Evolutionary conservation across 2,113 vertebrate species (phyloP).

Genomic region (Lasiurus borealis): DNA sequence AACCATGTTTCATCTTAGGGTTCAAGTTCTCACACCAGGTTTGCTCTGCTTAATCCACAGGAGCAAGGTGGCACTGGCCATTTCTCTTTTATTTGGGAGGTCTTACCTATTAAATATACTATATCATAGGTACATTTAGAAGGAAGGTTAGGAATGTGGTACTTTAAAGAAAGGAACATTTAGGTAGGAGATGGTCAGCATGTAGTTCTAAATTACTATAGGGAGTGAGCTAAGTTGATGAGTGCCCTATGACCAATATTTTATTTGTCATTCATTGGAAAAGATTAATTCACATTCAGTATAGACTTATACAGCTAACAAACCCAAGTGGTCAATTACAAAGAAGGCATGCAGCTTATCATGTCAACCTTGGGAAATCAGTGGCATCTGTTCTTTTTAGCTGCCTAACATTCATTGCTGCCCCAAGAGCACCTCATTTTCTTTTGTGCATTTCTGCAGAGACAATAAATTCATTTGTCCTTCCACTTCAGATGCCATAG

Average conservation of each 20-base stretch:
- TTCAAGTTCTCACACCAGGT: neutral
- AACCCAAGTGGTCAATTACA: neutral
- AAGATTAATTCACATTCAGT: neutral
- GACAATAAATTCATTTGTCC: neutral
- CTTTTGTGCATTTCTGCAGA: constrained; percentile 1
- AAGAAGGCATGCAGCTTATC: neutral
- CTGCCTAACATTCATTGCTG: neutral
- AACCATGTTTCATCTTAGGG: rapidly evolving
- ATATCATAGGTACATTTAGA: neutral
- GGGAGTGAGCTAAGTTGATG: neutral
- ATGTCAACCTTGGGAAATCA: neutral
- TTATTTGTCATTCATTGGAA: neutral
- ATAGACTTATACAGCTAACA: neutral
- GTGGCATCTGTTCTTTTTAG: neutral
- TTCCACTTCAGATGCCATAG: neutral
- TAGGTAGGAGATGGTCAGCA: neutral
- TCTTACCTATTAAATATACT: neutral
- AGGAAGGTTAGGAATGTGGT: neutral
- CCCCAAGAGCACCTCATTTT: neutral
- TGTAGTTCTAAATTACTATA: neutral
- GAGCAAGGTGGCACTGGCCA: neutral
- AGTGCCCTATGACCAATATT: no score
- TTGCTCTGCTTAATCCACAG: neutral
- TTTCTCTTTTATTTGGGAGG: neutral
- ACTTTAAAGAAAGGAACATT: neutral